Conservation (phyloP, 2,113 vertebrate genomes). For the Colius striatus region DNA sequence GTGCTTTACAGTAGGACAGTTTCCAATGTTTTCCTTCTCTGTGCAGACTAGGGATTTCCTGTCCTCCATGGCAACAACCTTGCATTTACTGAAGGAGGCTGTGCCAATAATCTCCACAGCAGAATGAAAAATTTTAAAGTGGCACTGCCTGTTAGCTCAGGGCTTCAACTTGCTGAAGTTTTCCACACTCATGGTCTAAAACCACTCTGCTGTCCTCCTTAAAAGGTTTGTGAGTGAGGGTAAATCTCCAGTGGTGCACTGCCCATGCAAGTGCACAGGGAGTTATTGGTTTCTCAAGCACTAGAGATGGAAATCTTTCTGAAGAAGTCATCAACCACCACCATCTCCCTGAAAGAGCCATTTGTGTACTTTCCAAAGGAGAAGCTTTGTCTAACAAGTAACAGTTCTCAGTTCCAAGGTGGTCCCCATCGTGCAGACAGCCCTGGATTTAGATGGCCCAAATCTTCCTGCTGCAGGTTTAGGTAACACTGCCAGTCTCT, state of each 20-base stretch:
- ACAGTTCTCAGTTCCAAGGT: not conserved
- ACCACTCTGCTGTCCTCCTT: not conserved
- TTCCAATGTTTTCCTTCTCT: constrained; percentile 54
- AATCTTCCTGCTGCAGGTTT: not conserved
- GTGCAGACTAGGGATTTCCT: constrained; percentile 69
- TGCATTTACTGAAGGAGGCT: constrained; percentile 21
- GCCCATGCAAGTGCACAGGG: accelerated
- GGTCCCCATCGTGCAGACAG: not conserved
- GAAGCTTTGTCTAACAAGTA: not conserved
- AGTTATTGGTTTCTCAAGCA: not conserved
- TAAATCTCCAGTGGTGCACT: not conserved
- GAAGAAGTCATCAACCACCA: not conserved
- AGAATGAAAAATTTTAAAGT: constrained; percentile 50
- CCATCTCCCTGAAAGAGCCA: not conserved
- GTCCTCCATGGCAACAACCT: constrained; percentile 61
- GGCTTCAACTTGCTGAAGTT: not conserved
- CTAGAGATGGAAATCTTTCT: not conserved
- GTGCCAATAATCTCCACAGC: constrained; percentile 47
- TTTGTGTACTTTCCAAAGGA: not conserved
- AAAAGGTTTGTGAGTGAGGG: not conserved
- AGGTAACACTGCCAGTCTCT: not conserved
- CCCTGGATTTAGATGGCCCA: not conserved
- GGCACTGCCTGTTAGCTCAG: not conserved
- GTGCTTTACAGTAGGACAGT: constrained; percentile 50
- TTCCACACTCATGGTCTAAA: not conserved